phyloP scores from a whole-genome alignment of 2,797 vertebrate species.

The Sebastes minor region DNA sequence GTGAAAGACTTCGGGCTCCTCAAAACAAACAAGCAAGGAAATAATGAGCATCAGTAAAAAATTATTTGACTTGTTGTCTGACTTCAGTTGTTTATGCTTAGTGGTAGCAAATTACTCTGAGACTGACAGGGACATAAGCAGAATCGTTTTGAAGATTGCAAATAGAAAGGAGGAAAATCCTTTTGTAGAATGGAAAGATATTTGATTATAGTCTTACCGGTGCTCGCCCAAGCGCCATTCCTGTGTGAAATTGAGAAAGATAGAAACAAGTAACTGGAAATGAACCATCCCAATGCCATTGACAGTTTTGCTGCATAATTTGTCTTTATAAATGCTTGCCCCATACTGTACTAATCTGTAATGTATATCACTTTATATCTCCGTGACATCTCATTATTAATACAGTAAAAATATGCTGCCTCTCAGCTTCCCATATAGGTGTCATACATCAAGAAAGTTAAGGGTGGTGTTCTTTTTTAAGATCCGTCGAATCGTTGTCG shows the following conservation, averaged over 20 bases:
- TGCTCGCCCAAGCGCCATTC: background rate
- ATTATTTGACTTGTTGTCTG: background rate
- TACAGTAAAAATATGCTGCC: constrained; percentile 5
- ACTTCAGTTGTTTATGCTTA: constrained; percentile 9
- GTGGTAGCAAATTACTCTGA: background rate
- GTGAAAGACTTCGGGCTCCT: background rate
- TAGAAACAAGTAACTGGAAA: background rate
- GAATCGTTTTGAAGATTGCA: background rate
- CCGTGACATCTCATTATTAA: constrained; percentile 19
- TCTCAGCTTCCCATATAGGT: background rate
- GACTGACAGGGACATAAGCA: background rate
- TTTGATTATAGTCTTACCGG: background rate
- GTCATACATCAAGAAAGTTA: background rate
- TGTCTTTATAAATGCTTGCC: background rate
- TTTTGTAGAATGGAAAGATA: background rate
- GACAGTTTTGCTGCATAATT: constrained; percentile 20
- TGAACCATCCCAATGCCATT: constrained; percentile 11
- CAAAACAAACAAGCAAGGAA: constrained; percentile 8
- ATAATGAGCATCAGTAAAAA: background rate
- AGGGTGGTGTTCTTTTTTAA: background rate
- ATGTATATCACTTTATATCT: constrained; percentile 1
- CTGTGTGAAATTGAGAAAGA: constrained; percentile 10
- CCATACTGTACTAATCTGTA: constrained; percentile 1
- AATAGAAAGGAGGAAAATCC: constrained; percentile 7
- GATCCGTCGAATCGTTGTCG: background rate